Evolutionary conservation across 2,797 vertebrate species (phyloP).

Genomic region (Ataeniobius toweri): DNA sequence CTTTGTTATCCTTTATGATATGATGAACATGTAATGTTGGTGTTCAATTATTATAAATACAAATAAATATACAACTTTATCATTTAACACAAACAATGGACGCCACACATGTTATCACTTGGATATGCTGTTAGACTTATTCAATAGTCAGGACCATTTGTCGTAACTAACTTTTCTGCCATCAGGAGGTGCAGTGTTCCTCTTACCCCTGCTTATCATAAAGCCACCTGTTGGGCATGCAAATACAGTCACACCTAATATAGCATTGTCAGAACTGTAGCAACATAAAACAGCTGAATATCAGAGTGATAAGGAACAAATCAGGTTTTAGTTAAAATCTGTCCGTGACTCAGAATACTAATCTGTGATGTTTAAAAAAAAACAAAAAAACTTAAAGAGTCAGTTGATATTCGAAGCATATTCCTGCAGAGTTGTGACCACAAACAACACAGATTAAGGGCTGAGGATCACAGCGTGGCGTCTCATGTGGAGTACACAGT

Average conservation of each 20-base stretch:
- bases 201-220: neutral
- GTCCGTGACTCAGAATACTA: constrained; percentile 61
- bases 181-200: constrained; percentile 9
- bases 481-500: constrained; percentile 52
- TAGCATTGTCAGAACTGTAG: constrained; percentile 13
- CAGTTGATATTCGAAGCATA: constrained; percentile 65
- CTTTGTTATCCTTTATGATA: neutral
- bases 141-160: neutral
- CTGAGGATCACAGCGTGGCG: constrained; percentile 47
- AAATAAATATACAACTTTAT: no score
- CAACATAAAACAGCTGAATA: constrained; percentile 28
- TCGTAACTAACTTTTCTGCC: neutral
- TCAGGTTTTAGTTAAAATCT: constrained; percentile 47
- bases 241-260: constrained; percentile 7
- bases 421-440: constrained; percentile 51
- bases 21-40: neutral
- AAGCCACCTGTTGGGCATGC: neutral
- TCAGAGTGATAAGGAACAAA: constrained; percentile 10
- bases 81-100: neutral
- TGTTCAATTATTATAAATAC: neutral
- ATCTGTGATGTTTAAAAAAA: constrained; percentile 56
- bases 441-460: constrained; percentile 62
- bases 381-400: constrained; percentile 53
- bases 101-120: neutral
- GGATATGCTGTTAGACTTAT: neutral